Percentiles rank a stretch among this genome's conserved stretches.
phyloP scores from a whole-genome alignment of 2,888 invertebrate species.

The Pristionchus arcanus region DNA sequence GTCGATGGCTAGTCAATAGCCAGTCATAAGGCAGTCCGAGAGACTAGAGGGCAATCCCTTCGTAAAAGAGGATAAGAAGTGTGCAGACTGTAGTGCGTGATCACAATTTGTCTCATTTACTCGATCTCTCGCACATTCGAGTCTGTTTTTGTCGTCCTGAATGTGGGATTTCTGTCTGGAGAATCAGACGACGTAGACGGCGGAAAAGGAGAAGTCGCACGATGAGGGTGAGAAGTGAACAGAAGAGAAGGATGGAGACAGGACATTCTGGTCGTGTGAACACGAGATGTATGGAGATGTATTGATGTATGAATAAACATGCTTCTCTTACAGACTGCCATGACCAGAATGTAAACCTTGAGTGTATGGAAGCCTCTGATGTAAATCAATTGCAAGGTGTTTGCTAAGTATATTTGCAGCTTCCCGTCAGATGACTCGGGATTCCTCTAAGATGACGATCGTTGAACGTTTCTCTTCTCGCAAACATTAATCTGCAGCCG shows the following conservation, averaged over 20 bases:
- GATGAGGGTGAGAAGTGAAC: not conserved
- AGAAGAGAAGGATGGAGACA: not conserved
- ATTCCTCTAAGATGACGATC: not conserved
- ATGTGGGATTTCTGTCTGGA: constrained; percentile 10
- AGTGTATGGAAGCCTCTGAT: not conserved
- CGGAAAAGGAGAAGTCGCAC: not conserved
- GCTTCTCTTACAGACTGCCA: not conserved
- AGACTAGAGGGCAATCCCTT: not conserved
- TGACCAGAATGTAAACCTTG: not conserved
- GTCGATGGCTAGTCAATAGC: not conserved
- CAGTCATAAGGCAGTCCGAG: not conserved
- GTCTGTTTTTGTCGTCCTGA: not conserved
- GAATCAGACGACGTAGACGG: not conserved
- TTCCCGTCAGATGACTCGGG: not conserved
- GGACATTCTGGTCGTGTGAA: too few relatives aligned
- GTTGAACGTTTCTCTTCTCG: not conserved
- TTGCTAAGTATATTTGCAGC: not conserved
- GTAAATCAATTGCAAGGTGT: not conserved
- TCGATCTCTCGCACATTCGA: not conserved
- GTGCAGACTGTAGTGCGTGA: not conserved
- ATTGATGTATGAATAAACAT: too few relatives aligned
- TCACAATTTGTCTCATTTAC: not conserved
- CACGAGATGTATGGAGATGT: too few relatives aligned
- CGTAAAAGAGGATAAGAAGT: not conserved
- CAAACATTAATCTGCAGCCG: not conserved